phyloP scores from a whole-genome alignment of 2,113 vertebrate genomes.

The Chloropsis cyanopogon region DNA sequence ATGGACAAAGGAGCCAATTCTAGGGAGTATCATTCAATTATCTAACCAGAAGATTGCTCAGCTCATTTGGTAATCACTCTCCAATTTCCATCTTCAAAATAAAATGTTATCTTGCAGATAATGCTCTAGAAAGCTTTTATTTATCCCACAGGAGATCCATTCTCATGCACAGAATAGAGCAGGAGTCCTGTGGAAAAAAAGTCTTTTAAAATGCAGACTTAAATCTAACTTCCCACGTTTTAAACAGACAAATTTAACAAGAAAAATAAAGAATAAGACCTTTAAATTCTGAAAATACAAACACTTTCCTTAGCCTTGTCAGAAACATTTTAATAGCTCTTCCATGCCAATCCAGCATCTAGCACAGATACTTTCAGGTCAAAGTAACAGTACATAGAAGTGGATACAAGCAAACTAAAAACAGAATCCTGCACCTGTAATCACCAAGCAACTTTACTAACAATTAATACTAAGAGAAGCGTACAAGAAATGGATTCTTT shows the following conservation, averaged over 20 bases:
- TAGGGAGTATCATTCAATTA: not conserved
- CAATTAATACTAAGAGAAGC: not conserved
- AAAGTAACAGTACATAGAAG: not conserved
- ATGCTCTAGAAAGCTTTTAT: slow-evolving; percentile 27
- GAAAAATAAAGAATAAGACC: not conserved
- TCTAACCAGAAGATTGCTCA: not conserved
- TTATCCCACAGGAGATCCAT: slow-evolving; percentile 11
- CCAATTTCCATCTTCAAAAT: not conserved
- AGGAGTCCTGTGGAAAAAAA: not conserved
- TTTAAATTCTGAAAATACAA: not conserved
- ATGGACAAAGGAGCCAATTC: not conserved
- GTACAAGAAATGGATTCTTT: not conserved
- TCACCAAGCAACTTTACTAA: not conserved
- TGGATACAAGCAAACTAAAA: not conserved
- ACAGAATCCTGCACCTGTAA: not conserved
- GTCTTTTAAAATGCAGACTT: not conserved
- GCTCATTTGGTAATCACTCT: not conserved
- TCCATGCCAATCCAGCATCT: not conserved
- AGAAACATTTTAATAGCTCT: not conserved
- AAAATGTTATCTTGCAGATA: slow-evolving; percentile 8
- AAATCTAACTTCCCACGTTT: not conserved
- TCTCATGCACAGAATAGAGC: not conserved
- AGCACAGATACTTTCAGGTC: not conserved
- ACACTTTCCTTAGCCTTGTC: not conserved
- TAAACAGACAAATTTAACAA: not conserved